Conservation (phyloP, 2,888 invertebrate genomes). For the Cephus spinipes region DNA sequence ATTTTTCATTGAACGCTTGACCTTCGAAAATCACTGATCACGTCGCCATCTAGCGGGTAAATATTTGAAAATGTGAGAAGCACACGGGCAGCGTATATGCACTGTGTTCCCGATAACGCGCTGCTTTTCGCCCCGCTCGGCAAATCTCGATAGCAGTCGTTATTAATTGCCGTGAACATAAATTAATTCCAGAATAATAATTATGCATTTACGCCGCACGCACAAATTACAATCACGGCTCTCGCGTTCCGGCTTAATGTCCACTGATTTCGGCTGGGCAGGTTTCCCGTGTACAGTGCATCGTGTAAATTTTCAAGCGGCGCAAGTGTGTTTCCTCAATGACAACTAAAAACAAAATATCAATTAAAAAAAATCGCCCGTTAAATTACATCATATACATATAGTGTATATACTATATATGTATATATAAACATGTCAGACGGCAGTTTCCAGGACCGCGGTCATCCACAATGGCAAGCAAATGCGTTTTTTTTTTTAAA, state of each 20-base stretch:
- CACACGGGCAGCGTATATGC: slow-evolving; percentile 12
- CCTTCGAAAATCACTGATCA: background rate
- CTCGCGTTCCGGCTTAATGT: slow-evolving; percentile 49
- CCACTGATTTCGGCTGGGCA: slow-evolving; percentile 51
- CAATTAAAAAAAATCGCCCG: background rate
- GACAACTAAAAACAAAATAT: background rate
- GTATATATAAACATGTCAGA: too few relatives aligned
- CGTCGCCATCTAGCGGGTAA: background rate
- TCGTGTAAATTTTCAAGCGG: background rate
- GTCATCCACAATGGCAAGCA: too few relatives aligned
- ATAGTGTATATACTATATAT: too few relatives aligned
- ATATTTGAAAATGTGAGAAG: slow-evolving; percentile 4
- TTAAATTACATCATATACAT: too few relatives aligned
- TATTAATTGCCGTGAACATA: slow-evolving; percentile 52
- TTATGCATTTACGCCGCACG: slow-evolving; percentile 56
- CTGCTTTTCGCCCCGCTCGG: slow-evolving; percentile 2
- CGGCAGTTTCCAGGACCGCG: too few relatives aligned
- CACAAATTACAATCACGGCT: slow-evolving; percentile 59
- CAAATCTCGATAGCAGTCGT: slow-evolving; percentile 28
- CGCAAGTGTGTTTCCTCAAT: background rate
- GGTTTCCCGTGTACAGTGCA: background rate
- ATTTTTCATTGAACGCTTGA: background rate
- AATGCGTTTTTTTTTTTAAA: too few relatives aligned
- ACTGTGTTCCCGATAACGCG: slow-evolving; percentile 4
- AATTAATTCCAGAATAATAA: slow-evolving; percentile 55